Evolutionary conservation across 2,888 invertebrate genomes (phyloP), one percentile per base, ranked within the genome.

Genomic region (Maniola hyperantus): DNA sequence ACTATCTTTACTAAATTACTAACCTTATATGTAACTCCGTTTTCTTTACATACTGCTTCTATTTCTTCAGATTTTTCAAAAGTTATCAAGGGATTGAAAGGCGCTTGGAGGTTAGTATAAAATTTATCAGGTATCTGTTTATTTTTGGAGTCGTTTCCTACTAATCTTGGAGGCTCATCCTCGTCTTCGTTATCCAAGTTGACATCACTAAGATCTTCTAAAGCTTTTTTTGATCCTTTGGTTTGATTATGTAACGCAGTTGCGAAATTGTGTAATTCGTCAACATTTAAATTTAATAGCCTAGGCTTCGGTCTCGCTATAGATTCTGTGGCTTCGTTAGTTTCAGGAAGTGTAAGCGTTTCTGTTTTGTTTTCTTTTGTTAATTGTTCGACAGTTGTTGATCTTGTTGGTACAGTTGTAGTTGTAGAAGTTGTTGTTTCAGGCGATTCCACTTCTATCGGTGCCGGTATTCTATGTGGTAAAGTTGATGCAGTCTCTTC

Each of bases 181-280:
- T 95, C 95, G 61, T 95, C 94, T 69, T 93, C 87, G 48, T 73
- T 93, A 74, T 96, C 95, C 92, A 97, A 94, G 76, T 94, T 96
- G 20, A 97, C 96, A 82, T 97, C 96, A 80, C 96, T 96, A n/a
- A 97, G 88, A 83, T 96, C 96, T 46, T 91, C 83, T 50, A 91
- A 72, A 61, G 73, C 74, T 73, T 88, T 91, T 71, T 83, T 87
- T 53, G 77, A 71, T 59, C 68, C 73, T 70, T 79, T 81, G n/a
- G 84, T 83, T 69, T 88, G 84, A 78, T 91, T 91, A 55, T 92
- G 91, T 62, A 90, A 72, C 2, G 85, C 84, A 57, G 88, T 87
- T 0, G 91, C 91, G 61, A 91, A 89, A 44, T 85, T 88, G 75
- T 89, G 89, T 39, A 91, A 74, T 54, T 91, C 91, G 59, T 91